Evolutionary conservation across 1,140 invertebrate species (phyloP).

Genomic region (Brachionus asplanchnoidis): DNA sequence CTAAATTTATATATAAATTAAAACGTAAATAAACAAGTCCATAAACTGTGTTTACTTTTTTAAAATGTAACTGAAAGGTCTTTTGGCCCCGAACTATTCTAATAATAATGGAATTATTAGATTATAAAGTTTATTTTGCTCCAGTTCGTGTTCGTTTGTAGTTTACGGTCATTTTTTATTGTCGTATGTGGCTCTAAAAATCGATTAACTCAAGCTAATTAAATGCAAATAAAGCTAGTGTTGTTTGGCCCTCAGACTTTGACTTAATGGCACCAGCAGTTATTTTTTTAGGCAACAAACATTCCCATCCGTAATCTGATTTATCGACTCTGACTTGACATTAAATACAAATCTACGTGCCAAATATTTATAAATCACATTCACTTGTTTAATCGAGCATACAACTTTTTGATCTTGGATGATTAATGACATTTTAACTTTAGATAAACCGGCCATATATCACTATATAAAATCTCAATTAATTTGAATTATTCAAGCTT

Average conservation of each 20-base stretch:
- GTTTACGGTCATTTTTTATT: slow-evolving; percentile 28
- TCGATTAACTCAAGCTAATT: slow-evolving; percentile 13
- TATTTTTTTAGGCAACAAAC: not conserved
- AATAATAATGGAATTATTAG: slow-evolving; percentile 12
- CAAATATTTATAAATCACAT: slow-evolving; percentile 32
- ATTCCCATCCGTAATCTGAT: slow-evolving; percentile 12
- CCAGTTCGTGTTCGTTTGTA: slow-evolving; percentile 16
- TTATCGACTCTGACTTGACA: not conserved
- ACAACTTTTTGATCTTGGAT: not conserved
- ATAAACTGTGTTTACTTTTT: not conserved
- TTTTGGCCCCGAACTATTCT: not conserved
- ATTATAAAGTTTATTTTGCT: slow-evolving; percentile 33
- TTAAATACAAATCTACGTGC: slow-evolving; percentile 17
- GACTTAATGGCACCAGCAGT: slow-evolving; percentile 16
- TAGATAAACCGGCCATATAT: slow-evolving; percentile 6
- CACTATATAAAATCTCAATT: slow-evolving; percentile 12
- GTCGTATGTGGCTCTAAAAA: slow-evolving; percentile 23
- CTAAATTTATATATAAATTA: not conserved
- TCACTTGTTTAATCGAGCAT: slow-evolving; percentile 28
- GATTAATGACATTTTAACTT: not conserved
- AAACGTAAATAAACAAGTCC: not conserved
- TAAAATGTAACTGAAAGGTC: slow-evolving; percentile 5
- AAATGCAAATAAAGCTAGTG: slow-evolving; percentile 17
- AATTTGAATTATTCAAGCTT: slow-evolving; percentile 21
- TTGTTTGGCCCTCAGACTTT: not conserved